A percentile compares a stretch with the other conserved stretches of the same genome.
Evolutionary conservation across 2,797 vertebrate genomes (phyloP).

Genomic region (Smutsia gigantea): DNA sequence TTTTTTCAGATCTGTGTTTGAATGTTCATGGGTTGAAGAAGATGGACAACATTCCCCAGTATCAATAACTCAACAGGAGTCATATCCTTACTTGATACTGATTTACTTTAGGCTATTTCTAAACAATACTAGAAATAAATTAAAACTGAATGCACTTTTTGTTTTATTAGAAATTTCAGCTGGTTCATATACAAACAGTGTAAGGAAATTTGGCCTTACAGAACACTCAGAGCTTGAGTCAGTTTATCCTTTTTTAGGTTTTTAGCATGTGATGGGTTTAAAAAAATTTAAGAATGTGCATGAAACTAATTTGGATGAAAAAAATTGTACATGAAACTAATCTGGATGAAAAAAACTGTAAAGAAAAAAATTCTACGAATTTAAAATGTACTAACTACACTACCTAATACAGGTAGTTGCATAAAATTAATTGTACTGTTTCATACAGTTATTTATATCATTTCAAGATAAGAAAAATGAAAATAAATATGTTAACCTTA

Average conservation of each 20-base stretch:
- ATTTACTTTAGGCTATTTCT: constrained; percentile 34
- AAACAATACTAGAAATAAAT: constrained; percentile 40
- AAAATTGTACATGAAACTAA: neutral
- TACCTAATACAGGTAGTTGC: neutral
- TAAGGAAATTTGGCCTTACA: neutral
- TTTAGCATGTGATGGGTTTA: neutral
- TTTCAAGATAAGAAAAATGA: constrained; percentile 50
- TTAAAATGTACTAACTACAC: neutral
- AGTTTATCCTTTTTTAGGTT: neutral
- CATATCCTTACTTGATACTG: neutral
- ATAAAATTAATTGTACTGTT: neutral
- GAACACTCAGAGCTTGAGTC: constrained; percentile 11
- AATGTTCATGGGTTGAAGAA: neutral
- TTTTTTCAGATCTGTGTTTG: constrained; percentile 38
- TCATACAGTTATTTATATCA: neutral
- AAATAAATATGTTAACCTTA: constrained; percentile 35
- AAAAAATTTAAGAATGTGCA: neutral
- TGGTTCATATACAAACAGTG: neutral
- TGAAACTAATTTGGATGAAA: constrained; percentile 4
- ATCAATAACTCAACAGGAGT: neutral
- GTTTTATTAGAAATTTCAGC: constrained; percentile 39
- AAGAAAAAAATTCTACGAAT: neutral
- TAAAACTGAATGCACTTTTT: constrained; percentile 43
- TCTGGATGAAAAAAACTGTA: neutral
- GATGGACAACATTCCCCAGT: neutral